Conservation (phyloP, 2,113 vertebrate genomes). For the Anolis carolinensis region DNA sequence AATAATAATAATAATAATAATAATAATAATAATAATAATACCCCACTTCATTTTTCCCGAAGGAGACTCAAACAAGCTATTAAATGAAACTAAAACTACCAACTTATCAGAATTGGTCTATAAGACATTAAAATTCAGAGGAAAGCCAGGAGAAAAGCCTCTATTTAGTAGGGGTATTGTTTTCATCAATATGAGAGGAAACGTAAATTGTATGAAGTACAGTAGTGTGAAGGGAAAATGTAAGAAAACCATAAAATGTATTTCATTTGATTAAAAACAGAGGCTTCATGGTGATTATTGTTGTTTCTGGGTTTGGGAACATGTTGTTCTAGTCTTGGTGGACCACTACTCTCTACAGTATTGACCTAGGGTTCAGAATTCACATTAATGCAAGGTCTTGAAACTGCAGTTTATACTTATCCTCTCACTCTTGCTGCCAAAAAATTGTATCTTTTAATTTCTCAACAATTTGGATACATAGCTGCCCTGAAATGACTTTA, state of each 20-base stretch:
- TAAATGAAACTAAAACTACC: no score
- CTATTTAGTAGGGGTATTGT: no score
- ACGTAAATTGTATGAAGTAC: background rate
- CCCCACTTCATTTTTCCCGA: no score
- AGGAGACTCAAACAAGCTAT: no score
- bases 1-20: no score
- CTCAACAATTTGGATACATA: slow-evolving; percentile 50
- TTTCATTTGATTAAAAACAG: slow-evolving; percentile 57
- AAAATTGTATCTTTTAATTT: slow-evolving; percentile 54
- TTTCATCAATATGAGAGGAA: background rate
- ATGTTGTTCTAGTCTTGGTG: slow-evolving; percentile 45
- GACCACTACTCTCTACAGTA: slow-evolving; percentile 49
- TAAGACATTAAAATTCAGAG: no score
- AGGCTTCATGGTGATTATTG: slow-evolving; percentile 28
- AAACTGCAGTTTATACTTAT: slow-evolving; percentile 54
- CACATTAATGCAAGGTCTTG: slow-evolving; percentile 39
- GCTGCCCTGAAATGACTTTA: slow-evolving; percentile 47
- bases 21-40: no score
- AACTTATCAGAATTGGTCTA: no score
- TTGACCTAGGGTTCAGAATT: slow-evolving; percentile 60
- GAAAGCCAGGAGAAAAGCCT: no score
- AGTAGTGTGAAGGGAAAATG: background rate
- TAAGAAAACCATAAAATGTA: background rate
- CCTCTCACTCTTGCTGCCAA: slow-evolving; percentile 49
- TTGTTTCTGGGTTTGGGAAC: slow-evolving; percentile 48